Percentiles rank a stretch among this genome's conserved stretches.
Conservation (phyloP, 2,113 vertebrate species). For the Corythornis cristatus region DNA sequence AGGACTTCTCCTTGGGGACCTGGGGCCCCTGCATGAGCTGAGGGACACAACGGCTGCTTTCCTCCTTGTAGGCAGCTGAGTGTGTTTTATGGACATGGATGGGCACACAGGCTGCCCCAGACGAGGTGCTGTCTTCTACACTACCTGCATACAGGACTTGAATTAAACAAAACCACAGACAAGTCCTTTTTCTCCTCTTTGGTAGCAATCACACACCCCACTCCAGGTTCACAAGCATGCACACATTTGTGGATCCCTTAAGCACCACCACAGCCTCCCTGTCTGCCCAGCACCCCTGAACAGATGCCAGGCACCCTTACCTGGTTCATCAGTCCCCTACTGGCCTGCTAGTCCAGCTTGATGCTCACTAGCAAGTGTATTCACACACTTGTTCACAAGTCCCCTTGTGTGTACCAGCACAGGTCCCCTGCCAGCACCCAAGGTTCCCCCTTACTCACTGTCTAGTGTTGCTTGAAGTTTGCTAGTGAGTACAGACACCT, state of each 20-base stretch:
- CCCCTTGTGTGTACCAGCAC: background rate
- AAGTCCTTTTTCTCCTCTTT: background rate
- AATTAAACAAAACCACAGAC: too few species aligned
- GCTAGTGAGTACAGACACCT: background rate
- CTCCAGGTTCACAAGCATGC: background rate
- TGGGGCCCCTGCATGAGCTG: background rate
- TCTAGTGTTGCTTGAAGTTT: background rate
- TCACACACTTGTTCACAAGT: background rate
- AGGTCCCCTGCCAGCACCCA: rapidly evolving
- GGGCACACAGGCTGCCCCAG: background rate
- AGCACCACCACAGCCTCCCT: background rate
- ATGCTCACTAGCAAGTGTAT: background rate
- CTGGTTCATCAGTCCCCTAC: background rate
- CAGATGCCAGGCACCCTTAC: background rate
- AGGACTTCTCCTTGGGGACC: background rate
- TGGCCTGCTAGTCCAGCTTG: background rate
- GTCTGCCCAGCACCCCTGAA: background rate
- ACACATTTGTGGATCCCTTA: rapidly evolving
- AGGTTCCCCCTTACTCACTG: rapidly evolving
- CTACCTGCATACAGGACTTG: background rate
- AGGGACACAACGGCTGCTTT: background rate
- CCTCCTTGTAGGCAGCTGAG: background rate
- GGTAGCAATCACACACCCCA: rapidly evolving
- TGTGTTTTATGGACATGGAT: background rate
- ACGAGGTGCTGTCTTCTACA: background rate